Evolutionary conservation across 1,140 invertebrate species (phyloP).

Genomic region (Melipona quadrifasciata): DNA sequence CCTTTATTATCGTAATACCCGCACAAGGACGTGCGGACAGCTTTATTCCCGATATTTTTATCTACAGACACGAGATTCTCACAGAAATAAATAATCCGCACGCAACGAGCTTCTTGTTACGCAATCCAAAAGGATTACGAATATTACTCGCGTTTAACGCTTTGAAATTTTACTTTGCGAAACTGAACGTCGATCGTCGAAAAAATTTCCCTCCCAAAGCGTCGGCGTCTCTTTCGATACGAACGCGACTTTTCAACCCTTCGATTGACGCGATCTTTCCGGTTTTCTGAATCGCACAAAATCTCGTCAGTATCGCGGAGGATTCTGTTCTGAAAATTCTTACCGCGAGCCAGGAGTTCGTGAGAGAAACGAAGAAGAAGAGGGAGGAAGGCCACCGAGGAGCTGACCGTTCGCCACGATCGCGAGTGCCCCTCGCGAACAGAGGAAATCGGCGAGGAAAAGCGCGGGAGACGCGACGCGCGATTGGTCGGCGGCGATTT

Average conservation of each 20-base stretch:
- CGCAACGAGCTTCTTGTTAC: neutral
- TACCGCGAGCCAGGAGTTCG: neutral
- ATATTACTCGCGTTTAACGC: neutral
- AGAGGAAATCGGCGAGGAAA: neutral
- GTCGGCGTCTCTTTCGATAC: neutral
- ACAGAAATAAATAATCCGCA: neutral
- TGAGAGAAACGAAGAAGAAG: neutral
- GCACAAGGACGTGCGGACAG: neutral
- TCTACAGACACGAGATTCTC: neutral
- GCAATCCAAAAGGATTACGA: neutral
- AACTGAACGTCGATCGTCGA: neutral
- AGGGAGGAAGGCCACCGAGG: neutral
- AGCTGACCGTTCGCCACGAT: neutral
- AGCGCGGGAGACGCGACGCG: neutral
- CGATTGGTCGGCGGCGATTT: neutral
- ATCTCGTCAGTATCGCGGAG: too few relatives aligned
- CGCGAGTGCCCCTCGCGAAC: neutral
- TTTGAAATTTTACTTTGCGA: neutral
- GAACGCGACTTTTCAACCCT: too few relatives aligned
- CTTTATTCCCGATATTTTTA: neutral
- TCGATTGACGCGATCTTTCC: neutral
- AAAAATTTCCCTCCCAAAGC: too few relatives aligned
- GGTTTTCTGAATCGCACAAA: too few relatives aligned
- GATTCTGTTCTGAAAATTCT: neutral
- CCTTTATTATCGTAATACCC: constrained; percentile 9